Conservation (phyloP, 2,797 vertebrate genomes). For the Netta rufina region DNA sequence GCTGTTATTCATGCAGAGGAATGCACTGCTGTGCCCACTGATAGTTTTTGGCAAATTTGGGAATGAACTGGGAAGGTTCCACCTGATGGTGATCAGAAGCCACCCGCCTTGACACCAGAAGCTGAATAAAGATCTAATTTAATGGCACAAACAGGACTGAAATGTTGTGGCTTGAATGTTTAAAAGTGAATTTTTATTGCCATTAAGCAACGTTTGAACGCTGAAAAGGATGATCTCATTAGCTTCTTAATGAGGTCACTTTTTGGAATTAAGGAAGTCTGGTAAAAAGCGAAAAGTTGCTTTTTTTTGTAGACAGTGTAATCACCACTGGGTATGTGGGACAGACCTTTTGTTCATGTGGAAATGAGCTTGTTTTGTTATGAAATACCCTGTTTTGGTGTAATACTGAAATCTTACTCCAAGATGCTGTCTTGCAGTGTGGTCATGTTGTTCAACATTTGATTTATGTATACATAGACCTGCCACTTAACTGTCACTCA, state of each 20-base stretch:
- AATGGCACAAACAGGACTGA: neutral
- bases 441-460: neutral
- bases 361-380: neutral
- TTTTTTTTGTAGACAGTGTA: neutral
- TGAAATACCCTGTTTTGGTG: neutral
- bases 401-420: neutral
- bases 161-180: neutral
- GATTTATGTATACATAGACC: neutral
- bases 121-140: neutral
- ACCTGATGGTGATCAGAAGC: neutral
- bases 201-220: neutral
- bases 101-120: neutral
- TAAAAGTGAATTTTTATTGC: neutral
- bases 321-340: neutral
- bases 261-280: neutral
- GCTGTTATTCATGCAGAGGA: neutral
- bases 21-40: neutral
- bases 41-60: neutral
- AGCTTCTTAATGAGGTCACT: neutral
- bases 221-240: neutral
- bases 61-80: neutral
- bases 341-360: neutral
- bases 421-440: neutral
- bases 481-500: rapidly evolving
- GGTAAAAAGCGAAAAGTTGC: neutral